Percentiles rank a stretch among this genome's conserved stretches.
Conservation (phyloP, 1,140 invertebrate genomes). For the Drosophila tsacasi region DNA sequence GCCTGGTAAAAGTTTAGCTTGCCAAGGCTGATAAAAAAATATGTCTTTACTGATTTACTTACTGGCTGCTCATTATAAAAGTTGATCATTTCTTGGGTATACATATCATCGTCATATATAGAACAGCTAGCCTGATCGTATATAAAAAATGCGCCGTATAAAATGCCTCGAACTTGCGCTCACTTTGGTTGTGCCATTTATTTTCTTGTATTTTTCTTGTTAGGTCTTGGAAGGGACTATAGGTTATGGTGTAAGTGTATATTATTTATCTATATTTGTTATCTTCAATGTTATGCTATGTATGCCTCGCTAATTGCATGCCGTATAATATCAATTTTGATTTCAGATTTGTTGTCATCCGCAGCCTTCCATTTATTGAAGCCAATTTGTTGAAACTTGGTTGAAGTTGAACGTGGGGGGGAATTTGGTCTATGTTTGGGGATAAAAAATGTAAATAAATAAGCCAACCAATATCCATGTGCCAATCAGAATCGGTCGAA, state of each 20-base stretch:
- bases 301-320: slow-evolving; percentile 54
- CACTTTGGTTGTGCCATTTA: slow-evolving; percentile 47
- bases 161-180: slow-evolving; percentile 71
- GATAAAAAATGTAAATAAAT: slow-evolving; percentile 22
- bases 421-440: slow-evolving; percentile 1
- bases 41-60: slow-evolving; percentile 73
- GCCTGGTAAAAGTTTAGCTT: slow-evolving; percentile 75
- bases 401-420: slow-evolving; percentile 39
- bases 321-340: slow-evolving; percentile 78
- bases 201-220: slow-evolving; percentile 23
- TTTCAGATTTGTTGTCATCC: slow-evolving; percentile 78
- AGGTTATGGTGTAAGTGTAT: slow-evolving; percentile 47
- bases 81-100: slow-evolving; percentile 68
- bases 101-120: slow-evolving; percentile 53
- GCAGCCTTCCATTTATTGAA: slow-evolving; percentile 81
- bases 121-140: slow-evolving; percentile 72
- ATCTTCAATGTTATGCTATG: slow-evolving; percentile 52
- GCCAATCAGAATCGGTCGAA: slow-evolving; percentile 43
- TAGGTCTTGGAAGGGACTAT: slow-evolving; percentile 58
- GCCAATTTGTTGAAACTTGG: slow-evolving; percentile 73
- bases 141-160: slow-evolving; percentile 80
- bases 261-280: slow-evolving; percentile 48
- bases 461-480: slow-evolving; percentile 5
- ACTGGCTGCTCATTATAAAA: slow-evolving; percentile 80
- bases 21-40: slow-evolving; percentile 81